Evolutionary conservation across 2,797 vertebrate species (phyloP).

Genomic region (Gobionotothen gibberifrons): DNA sequence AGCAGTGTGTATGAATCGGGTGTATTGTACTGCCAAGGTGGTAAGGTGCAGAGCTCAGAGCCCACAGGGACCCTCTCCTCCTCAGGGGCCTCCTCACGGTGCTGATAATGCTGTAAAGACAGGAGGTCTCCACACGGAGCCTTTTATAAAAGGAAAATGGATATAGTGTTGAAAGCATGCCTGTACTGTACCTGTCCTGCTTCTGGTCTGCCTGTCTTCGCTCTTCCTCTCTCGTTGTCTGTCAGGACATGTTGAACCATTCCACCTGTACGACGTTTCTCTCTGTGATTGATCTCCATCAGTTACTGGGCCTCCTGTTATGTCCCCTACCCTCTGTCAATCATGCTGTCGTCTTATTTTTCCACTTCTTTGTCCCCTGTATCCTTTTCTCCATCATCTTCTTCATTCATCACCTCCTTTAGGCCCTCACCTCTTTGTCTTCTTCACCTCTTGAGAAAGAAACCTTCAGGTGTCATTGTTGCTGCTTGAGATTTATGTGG

Average conservation of each 20-base stretch:
- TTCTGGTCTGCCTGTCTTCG: conserved; percentile 1
- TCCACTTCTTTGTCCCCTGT: conserved; percentile 19
- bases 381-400: conserved; percentile 5
- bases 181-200: conserved; percentile 28
- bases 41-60: conserved; percentile 53
- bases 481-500: conserved; percentile 37
- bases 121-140: conserved; percentile 27
- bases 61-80: conserved; percentile 52
- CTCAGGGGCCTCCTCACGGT: conserved; percentile 45
- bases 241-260: conserved; percentile 23
- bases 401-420: conserved; percentile 17
- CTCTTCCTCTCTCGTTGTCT: not conserved
- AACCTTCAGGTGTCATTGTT: conserved; percentile 16
- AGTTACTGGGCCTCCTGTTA: conserved; percentile 17
- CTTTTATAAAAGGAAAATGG: conserved; percentile 42
- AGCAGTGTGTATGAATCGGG: conserved; percentile 67
- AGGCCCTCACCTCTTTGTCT: conserved; percentile 23
- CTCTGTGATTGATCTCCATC: conserved; percentile 33
- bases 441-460: conserved; percentile 19
- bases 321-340: conserved; percentile 6
- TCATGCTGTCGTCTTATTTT: conserved; percentile 6
- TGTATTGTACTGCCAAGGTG: conserved; percentile 70
- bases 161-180: conserved; percentile 56
- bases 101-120: conserved; percentile 48
- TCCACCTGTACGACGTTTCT: conserved; percentile 16